Conservation (phyloP, 2,797 vertebrate genomes). For the Phalloptychus januarius region DNA sequence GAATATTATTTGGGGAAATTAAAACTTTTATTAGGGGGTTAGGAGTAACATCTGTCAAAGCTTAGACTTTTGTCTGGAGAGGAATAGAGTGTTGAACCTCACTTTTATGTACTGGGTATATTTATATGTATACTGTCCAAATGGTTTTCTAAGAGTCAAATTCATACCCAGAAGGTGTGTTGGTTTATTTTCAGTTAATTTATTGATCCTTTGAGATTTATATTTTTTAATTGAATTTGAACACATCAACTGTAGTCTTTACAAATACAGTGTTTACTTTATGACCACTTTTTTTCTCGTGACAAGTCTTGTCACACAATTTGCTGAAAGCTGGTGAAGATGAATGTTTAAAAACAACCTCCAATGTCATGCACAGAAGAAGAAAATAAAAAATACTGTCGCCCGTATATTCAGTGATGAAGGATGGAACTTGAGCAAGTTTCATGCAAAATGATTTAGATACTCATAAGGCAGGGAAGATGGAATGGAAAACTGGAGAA, state of each 20-base stretch:
- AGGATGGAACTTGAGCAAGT: slow-evolving; percentile 19
- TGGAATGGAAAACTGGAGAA: neutral
- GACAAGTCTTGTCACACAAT: slow-evolving; percentile 9
- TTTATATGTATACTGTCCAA: neutral
- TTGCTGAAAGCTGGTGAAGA: neutral
- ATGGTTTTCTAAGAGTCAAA: neutral
- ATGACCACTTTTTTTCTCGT: neutral
- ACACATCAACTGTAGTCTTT: neutral
- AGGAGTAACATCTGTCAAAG: neutral
- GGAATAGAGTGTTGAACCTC: neutral
- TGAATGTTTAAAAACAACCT: slow-evolving; percentile 23
- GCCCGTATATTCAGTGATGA: slow-evolving; percentile 15
- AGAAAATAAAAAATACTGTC: slow-evolving; percentile 20
- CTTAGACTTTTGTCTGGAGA: neutral
- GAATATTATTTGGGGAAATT: neutral
- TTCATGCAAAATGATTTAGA: slow-evolving; percentile 23
- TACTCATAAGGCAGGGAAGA: neutral
- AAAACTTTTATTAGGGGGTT: neutral
- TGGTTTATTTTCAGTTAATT: neutral
- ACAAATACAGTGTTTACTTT: neutral
- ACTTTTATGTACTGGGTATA: neutral
- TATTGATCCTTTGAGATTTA: no score
- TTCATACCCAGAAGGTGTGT: neutral
- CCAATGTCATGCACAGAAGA: slow-evolving; percentile 16
- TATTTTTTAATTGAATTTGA: neutral